Conservation (phyloP, 1,140 invertebrate genomes). For the Cheumatopsyche charites region DNA sequence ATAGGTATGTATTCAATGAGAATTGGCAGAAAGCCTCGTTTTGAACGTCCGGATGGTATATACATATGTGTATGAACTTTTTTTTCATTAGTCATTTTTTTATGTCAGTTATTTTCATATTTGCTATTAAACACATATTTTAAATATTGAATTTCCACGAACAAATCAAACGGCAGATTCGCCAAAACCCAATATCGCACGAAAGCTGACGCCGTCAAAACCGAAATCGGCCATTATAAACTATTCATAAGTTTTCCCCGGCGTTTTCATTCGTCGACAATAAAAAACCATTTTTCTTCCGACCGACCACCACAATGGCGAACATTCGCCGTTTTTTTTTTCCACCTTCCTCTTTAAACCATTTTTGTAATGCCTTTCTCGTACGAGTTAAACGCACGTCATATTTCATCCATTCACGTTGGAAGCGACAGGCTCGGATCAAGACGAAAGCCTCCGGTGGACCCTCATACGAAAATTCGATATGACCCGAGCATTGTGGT, state of each 20-base stretch:
- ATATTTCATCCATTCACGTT: constrained; percentile 38
- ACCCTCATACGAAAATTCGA: constrained; percentile 18
- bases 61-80: too few species aligned
- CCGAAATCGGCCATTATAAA: too few species aligned
- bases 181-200: too few species aligned
- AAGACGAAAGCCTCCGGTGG: constrained; percentile 7
- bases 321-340: neutral
- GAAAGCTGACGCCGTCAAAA: too few species aligned
- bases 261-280: constrained; percentile 12
- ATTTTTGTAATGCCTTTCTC: constrained; percentile 12
- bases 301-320: constrained; percentile 2
- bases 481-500: constrained; percentile 24
- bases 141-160: too few species aligned
- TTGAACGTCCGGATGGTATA: too few species aligned
- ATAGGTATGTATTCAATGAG: neutral
- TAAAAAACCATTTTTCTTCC: constrained; percentile 29
- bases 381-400: constrained; percentile 30
- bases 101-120: too few species aligned
- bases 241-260: neutral
- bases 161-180: too few species aligned
- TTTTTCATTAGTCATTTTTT: too few species aligned
- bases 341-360: neutral
- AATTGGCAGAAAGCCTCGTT: too few species aligned
- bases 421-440: constrained; percentile 19
- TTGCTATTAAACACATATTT: too few species aligned